Base-by-base conservation (phyloP, 2,113 vertebrate species). In the Pterophyllum scalare region DNA sequence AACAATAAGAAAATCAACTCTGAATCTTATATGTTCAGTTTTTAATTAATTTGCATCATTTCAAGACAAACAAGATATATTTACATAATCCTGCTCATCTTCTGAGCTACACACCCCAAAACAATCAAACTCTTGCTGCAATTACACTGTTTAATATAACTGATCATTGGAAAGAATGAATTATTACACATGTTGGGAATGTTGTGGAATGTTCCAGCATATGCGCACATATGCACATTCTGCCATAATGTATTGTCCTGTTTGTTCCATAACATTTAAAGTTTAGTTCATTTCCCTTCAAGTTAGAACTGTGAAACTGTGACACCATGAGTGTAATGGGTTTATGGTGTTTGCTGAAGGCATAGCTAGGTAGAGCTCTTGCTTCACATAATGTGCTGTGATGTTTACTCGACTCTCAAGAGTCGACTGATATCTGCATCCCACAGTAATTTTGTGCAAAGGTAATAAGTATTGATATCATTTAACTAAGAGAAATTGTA, bases 341-440 rank as follows among this genome's bases (percentile, higher is more conserved):
- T 19, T 0, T 70, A 43, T 70, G 43, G 49, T 19, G 35, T 0
- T n/a, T 10, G 17, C 60, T 35, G 59, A 33, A 11, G 28, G 0
- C 22, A 67, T 0, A 26, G 38, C 10, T 0, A 17, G 35, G 35
- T 4, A 0, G 22, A 46, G 40, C 64, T 49, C 40, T 12, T 28
- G 64, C 40, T 4, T 12, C 9, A 49, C 22, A 49, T 70, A 49
- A 28, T 49, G 40, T 14, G 12, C 3, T 46, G 43, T 49, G 2
- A 40, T 22, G 5, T 19, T 52, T 52, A 4, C 49, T 17, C 19
- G 17, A 19, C 1, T 52, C 49, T 52, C 46, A 15, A 49, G 46
- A 49, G 46, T 17, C 6, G 14, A 17, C 6, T 49, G 46, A 49
- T 49, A 17, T 49, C 46, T 49, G 46, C 46, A 14, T 46, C 14